phyloP scores from a whole-genome alignment of 2,113 vertebrate genomes.

The Chamaetylas fuelleborni region DNA sequence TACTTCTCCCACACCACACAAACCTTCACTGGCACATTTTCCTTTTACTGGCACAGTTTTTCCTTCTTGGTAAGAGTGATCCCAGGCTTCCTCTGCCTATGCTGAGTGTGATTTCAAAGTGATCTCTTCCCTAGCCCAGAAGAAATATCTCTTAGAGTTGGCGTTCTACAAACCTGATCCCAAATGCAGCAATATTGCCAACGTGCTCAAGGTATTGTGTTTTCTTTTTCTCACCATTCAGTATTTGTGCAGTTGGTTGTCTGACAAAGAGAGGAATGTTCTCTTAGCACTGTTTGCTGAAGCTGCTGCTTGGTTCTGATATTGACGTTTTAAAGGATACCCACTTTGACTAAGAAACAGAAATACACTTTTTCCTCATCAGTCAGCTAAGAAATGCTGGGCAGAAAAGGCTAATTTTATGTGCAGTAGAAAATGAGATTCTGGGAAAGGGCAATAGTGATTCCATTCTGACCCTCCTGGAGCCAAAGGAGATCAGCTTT shows the following conservation, averaged over 20 bases:
- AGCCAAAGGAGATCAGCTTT: background rate
- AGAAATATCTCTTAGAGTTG: background rate
- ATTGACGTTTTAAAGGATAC: background rate
- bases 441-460: background rate
- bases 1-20: background rate
- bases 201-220: background rate
- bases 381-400: background rate
- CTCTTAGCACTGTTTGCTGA: background rate
- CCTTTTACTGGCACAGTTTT: background rate
- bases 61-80: background rate
- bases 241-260: background rate
- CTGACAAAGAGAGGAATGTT: background rate
- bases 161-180: background rate
- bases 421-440: background rate
- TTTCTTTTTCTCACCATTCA: background rate
- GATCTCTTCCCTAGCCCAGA: background rate
- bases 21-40: background rate
- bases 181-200: background rate
- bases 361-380: background rate
- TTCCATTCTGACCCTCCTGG: background rate
- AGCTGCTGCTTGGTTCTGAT: background rate
- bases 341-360: background rate
- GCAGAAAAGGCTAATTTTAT: background rate
- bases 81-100: background rate
- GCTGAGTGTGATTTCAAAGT: background rate